Conservation (phyloP, 2,113 vertebrate species). For the Ictalurus furcatus region DNA sequence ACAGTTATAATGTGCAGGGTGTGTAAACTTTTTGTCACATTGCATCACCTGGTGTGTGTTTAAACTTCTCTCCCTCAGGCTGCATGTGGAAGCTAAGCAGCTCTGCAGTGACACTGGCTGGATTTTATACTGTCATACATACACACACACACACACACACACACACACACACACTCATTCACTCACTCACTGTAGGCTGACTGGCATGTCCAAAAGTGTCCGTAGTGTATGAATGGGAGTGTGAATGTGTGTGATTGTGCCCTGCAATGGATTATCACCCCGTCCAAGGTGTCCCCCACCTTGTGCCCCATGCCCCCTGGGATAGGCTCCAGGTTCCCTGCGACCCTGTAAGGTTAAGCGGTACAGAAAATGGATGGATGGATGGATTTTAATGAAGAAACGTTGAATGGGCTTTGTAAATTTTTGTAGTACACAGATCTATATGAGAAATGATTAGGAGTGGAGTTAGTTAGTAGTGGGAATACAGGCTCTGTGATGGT, state of each 20-base stretch:
- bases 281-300: too few species aligned
- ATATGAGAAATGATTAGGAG: not conserved
- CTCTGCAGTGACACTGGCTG: not conserved
- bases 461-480: not conserved
- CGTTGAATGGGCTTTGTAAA: not conserved
- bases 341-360: too few species aligned
- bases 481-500: not conserved
- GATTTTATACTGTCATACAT: not conserved
- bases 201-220: too few species aligned
- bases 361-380: too few species aligned
- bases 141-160: not conserved
- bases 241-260: too few species aligned
- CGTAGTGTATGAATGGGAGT: too few species aligned
- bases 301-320: too few species aligned
- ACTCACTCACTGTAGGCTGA: too few species aligned
- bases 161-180: too few species aligned
- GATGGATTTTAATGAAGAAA: too few species aligned
- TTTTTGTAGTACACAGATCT: not conserved
- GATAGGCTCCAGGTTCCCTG: too few species aligned
- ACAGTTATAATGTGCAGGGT: not conserved
- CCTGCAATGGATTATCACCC: too few species aligned
- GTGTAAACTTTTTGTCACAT: not conserved
- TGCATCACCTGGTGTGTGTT: constrained; percentile 9
- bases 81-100: not conserved
- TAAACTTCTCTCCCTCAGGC: constrained; percentile 11